Evolutionary conservation across 53 echinoderm and acorn worm genomes (phyloP).

Genomic region (Stichopus horrens): DNA sequence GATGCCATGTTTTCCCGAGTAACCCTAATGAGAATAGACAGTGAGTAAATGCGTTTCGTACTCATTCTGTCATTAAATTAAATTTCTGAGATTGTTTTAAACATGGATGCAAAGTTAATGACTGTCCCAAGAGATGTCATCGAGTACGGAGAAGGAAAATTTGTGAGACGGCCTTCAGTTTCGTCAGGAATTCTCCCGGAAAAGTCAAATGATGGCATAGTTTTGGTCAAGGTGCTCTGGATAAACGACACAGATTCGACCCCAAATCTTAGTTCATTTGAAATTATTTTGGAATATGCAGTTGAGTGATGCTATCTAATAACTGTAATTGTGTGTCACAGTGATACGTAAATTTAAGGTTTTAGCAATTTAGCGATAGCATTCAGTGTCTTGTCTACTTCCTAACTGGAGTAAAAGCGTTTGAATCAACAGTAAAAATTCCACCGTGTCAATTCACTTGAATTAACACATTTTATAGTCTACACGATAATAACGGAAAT

Average conservation of each 20-base stretch:
- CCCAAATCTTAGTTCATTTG: neutral
- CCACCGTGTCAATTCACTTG: too few species aligned
- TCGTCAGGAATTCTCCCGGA: slow-evolving; percentile 17
- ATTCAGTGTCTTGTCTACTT: too few species aligned
- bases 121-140: slow-evolving; percentile 34
- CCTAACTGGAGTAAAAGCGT: too few species aligned
- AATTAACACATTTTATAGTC: too few species aligned
- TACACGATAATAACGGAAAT: too few species aligned
- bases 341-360: too few species aligned
- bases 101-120: slow-evolving; percentile 33
- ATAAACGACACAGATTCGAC: neutral
- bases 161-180: slow-evolving; percentile 40
- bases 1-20: slow-evolving; percentile 38
- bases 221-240: slow-evolving; percentile 40
- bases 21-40: slow-evolving; percentile 26
- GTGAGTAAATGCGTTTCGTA: slow-evolving; percentile 44
- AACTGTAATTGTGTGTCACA: too few species aligned
- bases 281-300: too few species aligned
- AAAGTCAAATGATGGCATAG: slow-evolving; percentile 41
- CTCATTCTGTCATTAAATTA: slow-evolving; percentile 45
- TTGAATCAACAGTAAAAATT: too few species aligned
- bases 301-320: too few species aligned
- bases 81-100: slow-evolving; percentile 42
- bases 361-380: too few species aligned
- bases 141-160: slow-evolving; percentile 12